phyloP scores from a whole-genome alignment of 2,113 vertebrate species.

The Girardinichthys multiradiatus region DNA sequence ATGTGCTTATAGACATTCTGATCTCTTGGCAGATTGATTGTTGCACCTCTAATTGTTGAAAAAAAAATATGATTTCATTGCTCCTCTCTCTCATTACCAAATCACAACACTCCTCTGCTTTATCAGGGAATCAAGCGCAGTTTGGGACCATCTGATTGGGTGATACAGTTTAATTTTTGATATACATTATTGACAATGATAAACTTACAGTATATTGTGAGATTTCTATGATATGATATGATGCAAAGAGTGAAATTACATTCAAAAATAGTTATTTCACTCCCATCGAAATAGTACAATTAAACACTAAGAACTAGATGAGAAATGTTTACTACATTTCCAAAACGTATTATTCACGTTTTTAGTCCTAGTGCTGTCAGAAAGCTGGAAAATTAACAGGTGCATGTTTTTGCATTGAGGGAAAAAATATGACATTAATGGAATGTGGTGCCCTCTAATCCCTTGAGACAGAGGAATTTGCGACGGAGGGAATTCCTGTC shows the following conservation, averaged over 20 bases:
- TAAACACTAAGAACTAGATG: not conserved
- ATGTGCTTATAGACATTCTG: too few species aligned
- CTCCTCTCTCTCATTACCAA: too few species aligned
- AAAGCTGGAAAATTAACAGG: constrained; percentile 54
- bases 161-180: not conserved
- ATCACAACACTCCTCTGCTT: too few species aligned
- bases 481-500: constrained; percentile 78
- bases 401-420: constrained; percentile 40
- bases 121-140: not conserved
- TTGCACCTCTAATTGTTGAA: too few species aligned
- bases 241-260: too few species aligned
- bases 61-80: too few species aligned
- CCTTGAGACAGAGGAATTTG: constrained; percentile 74
- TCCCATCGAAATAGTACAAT: not conserved
- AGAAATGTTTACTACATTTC: constrained; percentile 7
- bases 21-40: too few species aligned
- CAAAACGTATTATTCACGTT: constrained; percentile 1
- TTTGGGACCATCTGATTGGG: not conserved
- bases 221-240: too few species aligned
- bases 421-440: constrained; percentile 68
- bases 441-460: constrained; percentile 78
- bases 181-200: not conserved
- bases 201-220: too few species aligned
- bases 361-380: constrained; percentile 1
- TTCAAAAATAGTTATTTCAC: not conserved